These are phyloP conservation scores for Dasyurus viverrinus DNA, from an alignment of 2,113 vertebrate genomes.

Conservation along the genomic window DNA sequence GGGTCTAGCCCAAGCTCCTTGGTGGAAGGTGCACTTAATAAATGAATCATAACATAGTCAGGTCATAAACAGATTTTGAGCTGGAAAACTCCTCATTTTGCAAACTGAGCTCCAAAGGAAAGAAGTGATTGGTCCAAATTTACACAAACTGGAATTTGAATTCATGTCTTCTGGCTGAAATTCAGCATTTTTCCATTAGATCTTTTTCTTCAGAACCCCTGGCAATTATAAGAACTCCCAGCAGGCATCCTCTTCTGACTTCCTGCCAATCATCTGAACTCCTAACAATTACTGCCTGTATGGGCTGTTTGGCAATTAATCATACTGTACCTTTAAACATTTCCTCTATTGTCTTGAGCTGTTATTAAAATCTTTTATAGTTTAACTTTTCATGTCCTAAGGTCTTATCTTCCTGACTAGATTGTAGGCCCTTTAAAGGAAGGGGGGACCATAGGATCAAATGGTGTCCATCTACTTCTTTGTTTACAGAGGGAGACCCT, in stretches of 20 bases:
- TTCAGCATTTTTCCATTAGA: not conserved
- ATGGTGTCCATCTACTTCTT: not conserved
- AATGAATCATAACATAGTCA: not conserved
- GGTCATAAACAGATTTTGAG: not conserved
- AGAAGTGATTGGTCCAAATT: not conserved
- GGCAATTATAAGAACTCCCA: not conserved
- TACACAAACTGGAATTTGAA: not conserved
- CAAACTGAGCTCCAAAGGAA: not conserved
- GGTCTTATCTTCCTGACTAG: slow-evolving; percentile 13
- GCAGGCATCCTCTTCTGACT: not conserved
- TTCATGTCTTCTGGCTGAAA: not conserved
- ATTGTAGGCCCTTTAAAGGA: not conserved
- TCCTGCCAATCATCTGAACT: not conserved
- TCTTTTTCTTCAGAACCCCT: not conserved
- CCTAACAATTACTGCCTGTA: slow-evolving; percentile 12
- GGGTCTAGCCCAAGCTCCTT: not conserved
- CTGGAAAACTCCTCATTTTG: not conserved
- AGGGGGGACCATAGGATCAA: not conserved
- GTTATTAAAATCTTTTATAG: not conserved
- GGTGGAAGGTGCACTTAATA: not conserved
- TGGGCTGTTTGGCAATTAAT: not conserved
- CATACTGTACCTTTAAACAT: not conserved
- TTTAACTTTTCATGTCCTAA: not conserved
- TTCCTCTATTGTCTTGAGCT: not conserved
- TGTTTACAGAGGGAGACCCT: not conserved